These are phyloP conservation scores for Morus bassanus DNA, from an alignment of 2,797 vertebrate species.

Conservation along the genomic window DNA sequence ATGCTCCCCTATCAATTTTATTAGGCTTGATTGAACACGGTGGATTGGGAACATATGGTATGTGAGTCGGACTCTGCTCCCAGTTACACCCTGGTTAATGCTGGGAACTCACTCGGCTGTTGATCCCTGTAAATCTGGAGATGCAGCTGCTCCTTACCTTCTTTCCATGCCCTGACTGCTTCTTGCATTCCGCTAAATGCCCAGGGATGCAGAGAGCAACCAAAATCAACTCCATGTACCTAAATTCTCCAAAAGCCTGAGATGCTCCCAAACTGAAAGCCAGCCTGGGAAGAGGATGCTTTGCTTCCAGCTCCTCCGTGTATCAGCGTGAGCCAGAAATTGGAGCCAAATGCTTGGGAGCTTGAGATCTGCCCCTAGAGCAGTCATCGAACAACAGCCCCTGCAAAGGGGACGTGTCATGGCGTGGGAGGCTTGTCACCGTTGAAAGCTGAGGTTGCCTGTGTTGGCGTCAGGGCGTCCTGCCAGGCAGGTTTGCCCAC, in stretches of 20 bases:
- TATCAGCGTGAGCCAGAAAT: not conserved
- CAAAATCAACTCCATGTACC: not conserved
- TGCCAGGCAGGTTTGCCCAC: conserved; percentile 27
- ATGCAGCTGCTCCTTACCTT: conserved; percentile 6
- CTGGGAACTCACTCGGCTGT: not conserved
- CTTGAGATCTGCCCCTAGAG: not conserved
- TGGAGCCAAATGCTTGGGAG: not conserved
- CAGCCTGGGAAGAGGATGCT: not conserved
- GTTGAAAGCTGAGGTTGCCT: not conserved
- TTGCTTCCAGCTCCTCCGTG: not conserved
- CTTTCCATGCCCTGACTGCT: not conserved
- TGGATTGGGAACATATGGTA: conserved; percentile 56
- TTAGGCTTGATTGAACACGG: conserved; percentile 54
- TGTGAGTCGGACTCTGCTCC: conserved; percentile 43
- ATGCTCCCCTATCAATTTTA: conserved; percentile 66
- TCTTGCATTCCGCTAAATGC: not conserved
- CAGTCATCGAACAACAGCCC: not conserved
- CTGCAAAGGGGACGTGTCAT: not conserved
- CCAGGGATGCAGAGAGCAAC: not conserved
- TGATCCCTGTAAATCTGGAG: conserved; percentile 35
- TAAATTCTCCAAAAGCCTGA: not conserved
- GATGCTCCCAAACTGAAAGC: not conserved
- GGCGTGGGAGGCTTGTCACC: not conserved
- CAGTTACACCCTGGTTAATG: not conserved
- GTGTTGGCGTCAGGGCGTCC: not conserved